These are phyloP conservation scores for Montifringilla adamsi DNA, from an alignment of 2,113 vertebrate genomes.

Conservation along the genomic window DNA sequence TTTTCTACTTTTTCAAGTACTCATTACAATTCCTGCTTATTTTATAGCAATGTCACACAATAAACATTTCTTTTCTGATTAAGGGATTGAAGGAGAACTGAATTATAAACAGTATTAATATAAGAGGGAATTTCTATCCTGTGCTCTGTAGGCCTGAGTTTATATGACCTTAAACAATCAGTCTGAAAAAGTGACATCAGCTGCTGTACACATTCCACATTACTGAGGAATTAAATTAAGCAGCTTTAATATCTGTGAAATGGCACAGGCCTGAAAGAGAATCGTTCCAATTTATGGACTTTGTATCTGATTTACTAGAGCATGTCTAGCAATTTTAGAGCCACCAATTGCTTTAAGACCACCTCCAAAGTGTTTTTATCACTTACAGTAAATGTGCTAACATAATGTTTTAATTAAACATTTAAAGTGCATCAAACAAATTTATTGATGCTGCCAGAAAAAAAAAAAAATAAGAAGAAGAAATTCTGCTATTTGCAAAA, in stretches of 20 bases:
- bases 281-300: slow-evolving; percentile 38
- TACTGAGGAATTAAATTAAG: slow-evolving; percentile 43
- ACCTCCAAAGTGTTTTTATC: slow-evolving; percentile 61
- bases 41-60: not conserved
- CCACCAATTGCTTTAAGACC: slow-evolving; percentile 54
- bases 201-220: slow-evolving; percentile 51
- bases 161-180: slow-evolving; percentile 48
- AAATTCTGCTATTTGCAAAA: slow-evolving; percentile 44
- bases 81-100: slow-evolving; percentile 13
- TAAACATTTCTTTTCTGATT: slow-evolving; percentile 11
- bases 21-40: slow-evolving; percentile 33
- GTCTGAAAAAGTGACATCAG: slow-evolving; percentile 54
- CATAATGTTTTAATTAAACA: slow-evolving; percentile 75
- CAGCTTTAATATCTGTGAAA: slow-evolving; percentile 52
- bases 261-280: slow-evolving; percentile 33
- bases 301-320: slow-evolving; percentile 55
- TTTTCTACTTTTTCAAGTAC: slow-evolving; percentile 2
- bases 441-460: slow-evolving; percentile 53
- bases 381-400: slow-evolving; percentile 63
- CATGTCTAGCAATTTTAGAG: slow-evolving; percentile 30
- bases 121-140: slow-evolving; percentile 13
- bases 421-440: slow-evolving; percentile 69
- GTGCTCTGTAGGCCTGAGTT: not conserved
- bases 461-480: not conserved
- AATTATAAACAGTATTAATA: slow-evolving; percentile 43